Evolutionary conservation across 1,140 invertebrate genomes (phyloP).

Genomic region (Drosophila pruinosa): DNA sequence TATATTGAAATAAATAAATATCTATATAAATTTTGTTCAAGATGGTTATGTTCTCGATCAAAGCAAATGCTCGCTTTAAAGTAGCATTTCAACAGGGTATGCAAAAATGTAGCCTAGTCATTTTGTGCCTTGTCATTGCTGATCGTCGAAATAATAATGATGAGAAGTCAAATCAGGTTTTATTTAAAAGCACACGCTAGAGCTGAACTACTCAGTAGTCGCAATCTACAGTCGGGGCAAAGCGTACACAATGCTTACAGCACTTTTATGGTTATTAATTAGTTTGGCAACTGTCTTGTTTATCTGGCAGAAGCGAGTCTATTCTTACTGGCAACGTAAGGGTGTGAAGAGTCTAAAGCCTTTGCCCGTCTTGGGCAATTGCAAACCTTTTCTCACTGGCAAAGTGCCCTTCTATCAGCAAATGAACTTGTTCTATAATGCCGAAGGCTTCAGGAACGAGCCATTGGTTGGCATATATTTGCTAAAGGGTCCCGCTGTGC

Average conservation of each 20-base stretch:
- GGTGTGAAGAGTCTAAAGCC: constrained; percentile 78
- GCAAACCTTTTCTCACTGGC: constrained; percentile 30
- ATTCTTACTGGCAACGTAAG: constrained; percentile 76
- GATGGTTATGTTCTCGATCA: too few relatives aligned
- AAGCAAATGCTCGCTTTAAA: neutral
- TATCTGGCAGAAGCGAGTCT: constrained; percentile 43
- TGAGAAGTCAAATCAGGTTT: neutral
- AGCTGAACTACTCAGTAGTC: neutral
- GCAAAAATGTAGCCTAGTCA: neutral
- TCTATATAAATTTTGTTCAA: neutral
- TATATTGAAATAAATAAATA: neutral
- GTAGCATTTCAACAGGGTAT: neutral
- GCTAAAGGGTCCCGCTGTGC: constrained; percentile 78
- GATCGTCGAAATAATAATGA: neutral
- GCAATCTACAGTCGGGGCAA: neutral
- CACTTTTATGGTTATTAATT: constrained; percentile 32
- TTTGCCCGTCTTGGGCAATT: constrained; percentile 69
- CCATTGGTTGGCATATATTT: constrained; percentile 79
- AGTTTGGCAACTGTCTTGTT: constrained; percentile 35
- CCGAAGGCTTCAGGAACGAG: constrained; percentile 42
- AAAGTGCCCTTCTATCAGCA: constrained; percentile 28
- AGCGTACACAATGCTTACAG: constrained; percentile 29
- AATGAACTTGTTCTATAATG: constrained; percentile 36
- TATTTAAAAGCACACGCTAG: neutral
- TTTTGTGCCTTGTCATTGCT: neutral